Conservation (phyloP, 2,797 vertebrate species). For the Darevskia nairensis region DNA sequence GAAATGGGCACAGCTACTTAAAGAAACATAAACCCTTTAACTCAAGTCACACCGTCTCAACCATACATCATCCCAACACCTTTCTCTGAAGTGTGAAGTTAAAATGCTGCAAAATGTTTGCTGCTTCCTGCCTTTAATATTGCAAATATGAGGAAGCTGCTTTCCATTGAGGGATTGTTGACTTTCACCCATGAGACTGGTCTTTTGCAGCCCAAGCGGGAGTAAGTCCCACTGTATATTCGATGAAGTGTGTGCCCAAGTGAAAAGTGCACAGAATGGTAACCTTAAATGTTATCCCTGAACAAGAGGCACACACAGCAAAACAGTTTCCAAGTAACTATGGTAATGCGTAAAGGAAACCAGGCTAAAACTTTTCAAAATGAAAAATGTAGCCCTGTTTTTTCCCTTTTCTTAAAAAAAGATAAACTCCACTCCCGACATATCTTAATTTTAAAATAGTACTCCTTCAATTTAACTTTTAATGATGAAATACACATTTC, state of each 20-base stretch:
- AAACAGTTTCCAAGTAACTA: too few species aligned
- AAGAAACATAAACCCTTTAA: background rate
- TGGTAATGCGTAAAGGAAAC: too few species aligned
- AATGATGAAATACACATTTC: background rate
- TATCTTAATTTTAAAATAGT: background rate
- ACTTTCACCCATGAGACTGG: background rate
- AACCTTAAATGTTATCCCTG: background rate
- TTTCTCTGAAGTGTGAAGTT: background rate
- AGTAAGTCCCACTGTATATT: background rate
- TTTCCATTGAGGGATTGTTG: background rate
- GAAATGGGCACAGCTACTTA: background rate
- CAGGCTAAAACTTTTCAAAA: too few species aligned
- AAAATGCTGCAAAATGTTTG: background rate
- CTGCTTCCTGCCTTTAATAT: background rate
- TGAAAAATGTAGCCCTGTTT: background rate
- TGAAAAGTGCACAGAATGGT: background rate
- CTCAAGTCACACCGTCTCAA: background rate
- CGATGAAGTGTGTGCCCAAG: background rate
- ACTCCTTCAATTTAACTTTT: background rate
- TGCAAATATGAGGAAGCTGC: background rate
- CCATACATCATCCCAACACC: background rate
- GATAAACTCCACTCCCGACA: background rate
- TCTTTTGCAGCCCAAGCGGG: background rate
- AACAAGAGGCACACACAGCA: too few species aligned
- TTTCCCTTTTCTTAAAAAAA: background rate